phyloP scores from a whole-genome alignment of 2,113 vertebrate species.

The Mixornis gularis region DNA sequence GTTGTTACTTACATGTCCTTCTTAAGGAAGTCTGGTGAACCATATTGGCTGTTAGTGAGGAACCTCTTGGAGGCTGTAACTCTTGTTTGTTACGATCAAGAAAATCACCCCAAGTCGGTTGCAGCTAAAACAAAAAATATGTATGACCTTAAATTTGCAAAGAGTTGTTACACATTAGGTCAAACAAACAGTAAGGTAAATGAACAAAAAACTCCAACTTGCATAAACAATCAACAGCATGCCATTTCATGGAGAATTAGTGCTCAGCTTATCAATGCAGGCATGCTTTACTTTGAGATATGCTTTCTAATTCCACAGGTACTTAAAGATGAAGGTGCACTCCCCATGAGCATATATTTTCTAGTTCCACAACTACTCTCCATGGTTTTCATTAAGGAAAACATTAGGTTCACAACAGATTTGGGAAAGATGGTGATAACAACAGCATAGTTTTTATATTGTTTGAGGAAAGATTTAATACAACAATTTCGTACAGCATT shows the following conservation, averaged over 20 bases:
- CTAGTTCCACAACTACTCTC: not conserved
- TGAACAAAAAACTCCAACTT: not conserved
- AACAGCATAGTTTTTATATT: not conserved
- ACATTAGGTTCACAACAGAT: not conserved
- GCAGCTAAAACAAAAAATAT: slow-evolving; percentile 53
- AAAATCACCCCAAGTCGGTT: slow-evolving; percentile 89
- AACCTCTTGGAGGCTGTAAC: slow-evolving; percentile 71
- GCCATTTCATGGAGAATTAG: not conserved
- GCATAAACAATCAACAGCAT: not conserved
- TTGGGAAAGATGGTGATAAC: not conserved
- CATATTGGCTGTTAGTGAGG: slow-evolving; percentile 61
- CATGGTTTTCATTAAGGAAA: not conserved
- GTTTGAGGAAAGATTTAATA: not conserved
- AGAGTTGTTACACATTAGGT: not conserved
- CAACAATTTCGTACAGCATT: not conserved
- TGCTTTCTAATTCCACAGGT: not conserved
- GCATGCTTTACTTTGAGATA: not conserved
- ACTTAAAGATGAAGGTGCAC: not conserved
- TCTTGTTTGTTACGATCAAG: slow-evolving; percentile 81
- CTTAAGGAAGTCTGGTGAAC: slow-evolving; percentile 74
- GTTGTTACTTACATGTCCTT: slow-evolving; percentile 79
- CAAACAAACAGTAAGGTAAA: not conserved
- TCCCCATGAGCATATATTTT: not conserved
- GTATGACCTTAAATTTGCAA: not conserved
- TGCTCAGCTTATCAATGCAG: not conserved